phyloP scores from a whole-genome alignment of 2,888 invertebrate species.

The Coelogynopora nodosa region DNA sequence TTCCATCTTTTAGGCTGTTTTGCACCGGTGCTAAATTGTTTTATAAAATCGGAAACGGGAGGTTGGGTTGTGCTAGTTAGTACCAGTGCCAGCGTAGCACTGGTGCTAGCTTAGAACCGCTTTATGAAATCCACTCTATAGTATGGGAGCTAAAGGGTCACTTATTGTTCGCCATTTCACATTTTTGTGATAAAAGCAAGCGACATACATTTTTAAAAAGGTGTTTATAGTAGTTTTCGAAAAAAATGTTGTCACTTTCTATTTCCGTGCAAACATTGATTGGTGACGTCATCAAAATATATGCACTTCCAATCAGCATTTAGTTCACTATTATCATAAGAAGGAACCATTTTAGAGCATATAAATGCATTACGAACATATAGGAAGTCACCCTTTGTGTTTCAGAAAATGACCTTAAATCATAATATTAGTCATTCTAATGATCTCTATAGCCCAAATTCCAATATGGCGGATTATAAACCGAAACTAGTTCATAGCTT shows the following conservation, averaged over 20 bases:
- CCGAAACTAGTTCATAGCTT: no score
- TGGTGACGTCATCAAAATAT: no score
- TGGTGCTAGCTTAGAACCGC: no score
- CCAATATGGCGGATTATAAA: no score
- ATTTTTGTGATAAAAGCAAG: neutral
- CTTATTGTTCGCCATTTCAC: neutral
- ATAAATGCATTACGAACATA: neutral
- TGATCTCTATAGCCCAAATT: no score
- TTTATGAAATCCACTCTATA: no score
- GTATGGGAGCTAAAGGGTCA: neutral
- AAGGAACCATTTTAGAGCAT: neutral
- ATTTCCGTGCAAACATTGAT: neutral
- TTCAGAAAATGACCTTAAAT: neutral
- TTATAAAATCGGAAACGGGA: no score
- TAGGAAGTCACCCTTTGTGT: neutral
- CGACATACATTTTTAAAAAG: neutral
- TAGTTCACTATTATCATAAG: neutral
- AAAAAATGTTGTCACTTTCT: neutral
- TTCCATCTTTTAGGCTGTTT: no score
- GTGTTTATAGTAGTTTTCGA: neutral
- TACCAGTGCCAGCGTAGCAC: no score
- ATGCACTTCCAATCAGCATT: neutral
- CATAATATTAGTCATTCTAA: no score
- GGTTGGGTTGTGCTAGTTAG: no score
- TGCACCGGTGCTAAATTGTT: no score